Percentiles rank a stretch among this genome's conserved stretches.
phyloP scores from a whole-genome alignment of 2,888 invertebrate species.

The Drosophila nigricruria region DNA sequence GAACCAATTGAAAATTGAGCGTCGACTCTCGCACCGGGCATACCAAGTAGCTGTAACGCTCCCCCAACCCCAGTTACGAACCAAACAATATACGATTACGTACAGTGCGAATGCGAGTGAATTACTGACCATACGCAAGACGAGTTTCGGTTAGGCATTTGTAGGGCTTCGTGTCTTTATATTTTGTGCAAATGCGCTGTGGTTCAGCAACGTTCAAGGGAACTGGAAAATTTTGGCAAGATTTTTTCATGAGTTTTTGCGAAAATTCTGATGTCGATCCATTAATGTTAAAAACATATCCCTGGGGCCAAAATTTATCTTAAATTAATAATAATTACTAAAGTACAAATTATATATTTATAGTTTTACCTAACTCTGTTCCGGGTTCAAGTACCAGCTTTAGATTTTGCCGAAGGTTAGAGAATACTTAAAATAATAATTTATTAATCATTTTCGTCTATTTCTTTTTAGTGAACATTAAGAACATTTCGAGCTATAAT shows the following conservation, averaged over 20 bases:
- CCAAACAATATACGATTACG: constrained; percentile 30
- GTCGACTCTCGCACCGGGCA: constrained; percentile 66
- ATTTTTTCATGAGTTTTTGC: not conserved
- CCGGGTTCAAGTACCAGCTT: not conserved
- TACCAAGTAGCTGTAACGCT: constrained; percentile 62
- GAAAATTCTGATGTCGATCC: not conserved
- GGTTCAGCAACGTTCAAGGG: constrained; percentile 1
- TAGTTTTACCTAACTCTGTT: not conserved
- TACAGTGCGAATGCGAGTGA: constrained; percentile 20
- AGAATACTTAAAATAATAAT: not conserved
- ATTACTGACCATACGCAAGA: constrained; percentile 78
- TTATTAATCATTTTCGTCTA: not conserved
- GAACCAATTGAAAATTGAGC: constrained; percentile 71
- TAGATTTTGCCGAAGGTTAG: not conserved
- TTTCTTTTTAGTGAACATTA: not conserved
- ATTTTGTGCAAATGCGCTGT: constrained; percentile 21
- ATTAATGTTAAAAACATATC: too few relatives aligned
- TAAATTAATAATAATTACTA: not conserved
- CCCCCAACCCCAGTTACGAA: constrained; percentile 19
- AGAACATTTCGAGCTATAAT: not conserved
- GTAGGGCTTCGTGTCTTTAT: constrained; percentile 44
- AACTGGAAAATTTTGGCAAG: constrained; percentile 13
- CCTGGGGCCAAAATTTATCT: not conserved
- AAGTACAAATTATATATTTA: constrained; percentile 1
- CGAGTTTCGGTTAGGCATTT: constrained; percentile 62